phyloP scores from a whole-genome alignment of 30 jellyfish, hydroid and myxozoan species.

The Pseudorhiza aurosa region DNA sequence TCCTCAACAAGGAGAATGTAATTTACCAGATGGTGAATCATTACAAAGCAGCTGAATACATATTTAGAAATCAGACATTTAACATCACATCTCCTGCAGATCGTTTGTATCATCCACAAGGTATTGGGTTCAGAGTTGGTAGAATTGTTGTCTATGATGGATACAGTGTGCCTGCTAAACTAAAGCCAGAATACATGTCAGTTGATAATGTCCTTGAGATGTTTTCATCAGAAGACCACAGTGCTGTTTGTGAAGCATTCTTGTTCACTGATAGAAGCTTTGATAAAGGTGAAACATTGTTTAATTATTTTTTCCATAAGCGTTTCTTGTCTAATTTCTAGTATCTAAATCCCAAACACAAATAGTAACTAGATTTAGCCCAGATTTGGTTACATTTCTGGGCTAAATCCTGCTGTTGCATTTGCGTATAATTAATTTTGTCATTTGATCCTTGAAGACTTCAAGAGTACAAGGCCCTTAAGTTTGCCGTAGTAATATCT shows the following conservation, averaged over 20 bases:
- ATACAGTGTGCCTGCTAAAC: conserved; percentile 75
- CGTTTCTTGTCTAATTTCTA: not conserved
- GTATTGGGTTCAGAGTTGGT: conserved; percentile 89
- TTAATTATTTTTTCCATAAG: not conserved
- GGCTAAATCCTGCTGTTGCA: no score
- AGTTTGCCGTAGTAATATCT: no score
- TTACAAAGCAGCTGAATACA: conserved; percentile 93
- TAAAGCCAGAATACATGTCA: conserved; percentile 74
- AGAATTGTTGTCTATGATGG: conserved; percentile 75
- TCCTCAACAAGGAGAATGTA: conserved; percentile 83
- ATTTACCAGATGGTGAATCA: conserved; percentile 91
- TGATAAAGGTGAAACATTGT: conserved; percentile 63
- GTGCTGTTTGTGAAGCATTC: conserved; percentile 87
- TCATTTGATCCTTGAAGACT: no score
- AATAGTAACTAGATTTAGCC: no score
- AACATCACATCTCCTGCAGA: conserved; percentile 83
- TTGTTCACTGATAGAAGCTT: conserved; percentile 92
- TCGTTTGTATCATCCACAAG: conserved; percentile 80
- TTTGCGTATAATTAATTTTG: no score
- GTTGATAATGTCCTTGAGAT: conserved; percentile 66
- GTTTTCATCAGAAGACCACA: conserved; percentile 85
- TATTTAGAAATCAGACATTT: conserved; percentile 93
- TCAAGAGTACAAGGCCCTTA: no score
- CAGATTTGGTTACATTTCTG: no score
- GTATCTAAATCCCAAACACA: not conserved